Conservation (phyloP, 1,140 invertebrate genomes). For the Tetragonula clypearis region DNA sequence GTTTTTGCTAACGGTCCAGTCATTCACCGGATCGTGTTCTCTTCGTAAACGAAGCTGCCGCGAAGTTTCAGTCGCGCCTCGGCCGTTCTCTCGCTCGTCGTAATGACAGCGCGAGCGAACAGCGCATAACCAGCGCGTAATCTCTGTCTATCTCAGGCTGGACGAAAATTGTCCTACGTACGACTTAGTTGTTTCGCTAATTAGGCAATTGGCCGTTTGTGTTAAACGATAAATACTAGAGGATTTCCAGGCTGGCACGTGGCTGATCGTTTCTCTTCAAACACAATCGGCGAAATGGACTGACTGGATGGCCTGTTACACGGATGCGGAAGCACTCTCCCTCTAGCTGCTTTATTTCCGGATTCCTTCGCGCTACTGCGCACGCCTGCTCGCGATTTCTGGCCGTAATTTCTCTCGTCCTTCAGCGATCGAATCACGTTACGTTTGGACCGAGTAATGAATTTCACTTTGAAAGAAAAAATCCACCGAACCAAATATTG, state of each 20-base stretch:
- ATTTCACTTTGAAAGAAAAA: too few relatives aligned
- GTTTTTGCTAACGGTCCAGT: slow-evolving; percentile 67
- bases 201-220: slow-evolving; percentile 32
- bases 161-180: slow-evolving; percentile 36
- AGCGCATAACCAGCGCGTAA: slow-evolving; percentile 21
- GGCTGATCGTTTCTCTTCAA: not conserved
- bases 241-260: not conserved
- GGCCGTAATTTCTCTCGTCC: not conserved
- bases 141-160: slow-evolving; percentile 39
- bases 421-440: not conserved
- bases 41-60: slow-evolving; percentile 56
- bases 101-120: slow-evolving; percentile 45
- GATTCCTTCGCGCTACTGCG: not conserved
- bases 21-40: slow-evolving; percentile 65
- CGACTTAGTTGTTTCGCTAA: slow-evolving; percentile 45
- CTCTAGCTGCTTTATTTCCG: not conserved
- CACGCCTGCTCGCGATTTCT: not conserved
- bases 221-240: slow-evolving; percentile 33
- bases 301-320: not conserved
- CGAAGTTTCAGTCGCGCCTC: slow-evolving; percentile 15
- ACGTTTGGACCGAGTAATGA: not conserved
- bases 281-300: slow-evolving; percentile 15
- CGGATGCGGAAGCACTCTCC: not conserved
- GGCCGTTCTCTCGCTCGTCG: slow-evolving; percentile 19
- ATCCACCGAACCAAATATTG: too few relatives aligned